Conservation (phyloP, 2,888 invertebrate species). For the Drosophila leonis region DNA sequence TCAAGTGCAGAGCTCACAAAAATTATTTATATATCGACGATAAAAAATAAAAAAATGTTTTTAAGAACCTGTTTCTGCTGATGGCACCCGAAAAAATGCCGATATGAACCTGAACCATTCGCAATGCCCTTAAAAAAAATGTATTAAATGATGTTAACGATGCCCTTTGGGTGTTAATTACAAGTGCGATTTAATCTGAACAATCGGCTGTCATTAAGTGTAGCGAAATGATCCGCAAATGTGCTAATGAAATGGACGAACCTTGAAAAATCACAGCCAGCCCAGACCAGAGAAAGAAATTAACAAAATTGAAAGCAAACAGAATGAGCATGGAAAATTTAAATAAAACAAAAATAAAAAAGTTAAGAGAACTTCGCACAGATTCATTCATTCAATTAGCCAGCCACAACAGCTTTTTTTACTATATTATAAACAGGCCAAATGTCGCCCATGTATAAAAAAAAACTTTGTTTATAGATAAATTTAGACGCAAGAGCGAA, state of each 20-base stretch:
- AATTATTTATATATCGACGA: conserved; percentile 17
- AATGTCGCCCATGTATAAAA: conserved; percentile 44
- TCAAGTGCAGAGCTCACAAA: conserved; percentile 42
- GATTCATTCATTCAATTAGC: conserved; percentile 71
- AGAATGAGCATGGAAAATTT: conserved; percentile 39
- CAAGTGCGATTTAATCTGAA: conserved; percentile 71
- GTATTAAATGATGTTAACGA: conserved; percentile 78
- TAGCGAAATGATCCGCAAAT: conserved; percentile 62
- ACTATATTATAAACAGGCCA: conserved; percentile 46
- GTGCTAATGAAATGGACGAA: conserved; percentile 68
- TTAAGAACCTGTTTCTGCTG: conserved; percentile 48
- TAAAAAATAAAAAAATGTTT: conserved; percentile 2
- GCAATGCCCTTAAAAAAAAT: conserved; percentile 44
- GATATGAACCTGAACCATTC: conserved; percentile 49
- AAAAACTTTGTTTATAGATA: conserved; percentile 60
- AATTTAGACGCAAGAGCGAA: conserved; percentile 61
- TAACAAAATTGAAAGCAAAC: neutral
- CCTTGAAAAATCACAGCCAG: conserved; percentile 53
- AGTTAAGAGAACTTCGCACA: conserved; percentile 32
- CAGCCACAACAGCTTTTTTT: conserved; percentile 54
- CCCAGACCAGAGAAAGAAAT: neutral
- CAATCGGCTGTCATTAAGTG: conserved; percentile 75
- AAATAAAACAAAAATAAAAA: conserved; percentile 23
- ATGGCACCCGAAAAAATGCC: conserved; percentile 48
- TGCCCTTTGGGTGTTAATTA: conserved; percentile 82